phyloP scores from a whole-genome alignment of 1,140 invertebrate species.

The Platorchestia sp. region DNA sequence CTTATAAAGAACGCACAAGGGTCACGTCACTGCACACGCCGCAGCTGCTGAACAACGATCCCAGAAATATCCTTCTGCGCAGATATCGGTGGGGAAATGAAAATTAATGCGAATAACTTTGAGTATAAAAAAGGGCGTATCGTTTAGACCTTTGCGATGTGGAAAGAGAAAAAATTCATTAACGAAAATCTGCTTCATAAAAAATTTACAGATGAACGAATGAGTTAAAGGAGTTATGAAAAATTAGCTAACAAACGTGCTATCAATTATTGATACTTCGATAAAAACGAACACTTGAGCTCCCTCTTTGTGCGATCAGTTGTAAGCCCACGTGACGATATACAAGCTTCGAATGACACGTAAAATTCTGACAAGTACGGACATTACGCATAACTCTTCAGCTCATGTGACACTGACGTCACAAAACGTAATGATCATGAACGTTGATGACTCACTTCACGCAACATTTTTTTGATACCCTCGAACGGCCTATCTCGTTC shows the following conservation, averaged over 20 bases:
- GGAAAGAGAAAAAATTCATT: not conserved
- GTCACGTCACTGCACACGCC: not conserved
- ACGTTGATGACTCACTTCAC: not conserved
- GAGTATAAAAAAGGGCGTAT: not conserved
- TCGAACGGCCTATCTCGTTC: not conserved
- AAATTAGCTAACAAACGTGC: not conserved
- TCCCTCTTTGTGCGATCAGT: not conserved
- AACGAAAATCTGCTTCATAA: not conserved
- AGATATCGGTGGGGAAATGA: not conserved
- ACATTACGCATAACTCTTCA: too few species aligned
- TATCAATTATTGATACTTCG: not conserved
- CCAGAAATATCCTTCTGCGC: not conserved
- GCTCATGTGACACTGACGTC: not conserved
- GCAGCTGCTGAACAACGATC: not conserved
- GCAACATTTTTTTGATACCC: not conserved
- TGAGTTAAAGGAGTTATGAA: not conserved
- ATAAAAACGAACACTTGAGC: not conserved
- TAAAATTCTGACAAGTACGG: too few species aligned
- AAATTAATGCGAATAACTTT: not conserved
- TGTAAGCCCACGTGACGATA: not conserved
- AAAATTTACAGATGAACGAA: too few species aligned
- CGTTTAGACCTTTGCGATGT: not conserved
- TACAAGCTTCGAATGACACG: too few species aligned
- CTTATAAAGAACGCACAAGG: not conserved
- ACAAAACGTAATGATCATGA: not conserved